Evolutionary conservation across 2,888 invertebrate genomes (phyloP).

Genomic region (Brenthis ino): DNA sequence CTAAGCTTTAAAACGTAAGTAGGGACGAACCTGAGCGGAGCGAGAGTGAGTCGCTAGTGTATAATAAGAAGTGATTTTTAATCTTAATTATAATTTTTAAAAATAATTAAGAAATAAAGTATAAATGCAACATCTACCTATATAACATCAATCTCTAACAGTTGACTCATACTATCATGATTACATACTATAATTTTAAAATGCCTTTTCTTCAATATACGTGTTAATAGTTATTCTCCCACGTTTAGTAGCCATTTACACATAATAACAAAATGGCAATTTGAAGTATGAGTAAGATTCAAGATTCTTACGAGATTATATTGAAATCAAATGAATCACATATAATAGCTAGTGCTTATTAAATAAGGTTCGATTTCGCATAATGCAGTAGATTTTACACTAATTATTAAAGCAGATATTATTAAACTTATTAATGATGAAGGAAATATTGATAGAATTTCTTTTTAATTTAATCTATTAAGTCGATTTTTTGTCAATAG

Average conservation of each 20-base stretch:
- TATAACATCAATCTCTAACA: too few species aligned
- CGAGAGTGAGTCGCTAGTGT: too few species aligned
- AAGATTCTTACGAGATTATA: not conserved
- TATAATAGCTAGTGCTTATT: not conserved
- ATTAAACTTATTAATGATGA: too few species aligned
- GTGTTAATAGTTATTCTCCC: slow-evolving; percentile 31
- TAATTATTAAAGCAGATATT: not conserved
- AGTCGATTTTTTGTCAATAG: too few species aligned
- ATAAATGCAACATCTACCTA: not conserved
- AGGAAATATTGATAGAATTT: too few species aligned
- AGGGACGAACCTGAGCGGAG: too few species aligned
- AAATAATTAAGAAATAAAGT: not conserved
- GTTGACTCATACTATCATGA: not conserved
- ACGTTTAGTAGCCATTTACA: slow-evolving; percentile 41
- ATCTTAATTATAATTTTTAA: too few species aligned
- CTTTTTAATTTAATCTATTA: too few species aligned
- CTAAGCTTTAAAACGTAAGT: too few species aligned
- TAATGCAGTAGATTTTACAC: not conserved
- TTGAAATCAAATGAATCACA: not conserved
- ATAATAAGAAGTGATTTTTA: too few species aligned
- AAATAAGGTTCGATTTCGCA: not conserved
- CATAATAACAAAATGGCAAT: slow-evolving; percentile 13
- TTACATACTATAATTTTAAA: not conserved
- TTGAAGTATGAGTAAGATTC: slow-evolving; percentile 15
- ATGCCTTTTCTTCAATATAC: slow-evolving; percentile 19